phyloP scores from a whole-genome alignment of 2,888 invertebrate genomes.

The Zygogramma bicolorata region DNA sequence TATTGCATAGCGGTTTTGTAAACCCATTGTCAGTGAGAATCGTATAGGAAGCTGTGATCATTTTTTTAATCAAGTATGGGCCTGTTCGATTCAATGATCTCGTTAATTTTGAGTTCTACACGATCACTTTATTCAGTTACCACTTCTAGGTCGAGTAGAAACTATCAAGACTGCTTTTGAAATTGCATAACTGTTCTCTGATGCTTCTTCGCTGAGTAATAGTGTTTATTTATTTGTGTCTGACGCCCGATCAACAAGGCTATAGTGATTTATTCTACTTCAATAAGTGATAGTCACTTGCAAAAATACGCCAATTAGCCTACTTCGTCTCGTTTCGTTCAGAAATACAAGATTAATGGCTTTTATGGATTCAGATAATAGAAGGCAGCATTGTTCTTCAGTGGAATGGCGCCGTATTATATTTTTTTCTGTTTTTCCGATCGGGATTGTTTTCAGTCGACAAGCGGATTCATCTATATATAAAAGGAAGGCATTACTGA shows the following conservation, averaged over 20 bases:
- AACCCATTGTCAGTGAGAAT: no score
- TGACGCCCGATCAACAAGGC: background rate
- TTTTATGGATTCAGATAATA: constrained; percentile 36
- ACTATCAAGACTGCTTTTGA: no score
- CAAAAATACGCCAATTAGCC: constrained; percentile 40
- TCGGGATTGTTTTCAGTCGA: constrained; percentile 5
- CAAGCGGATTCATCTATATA: background rate
- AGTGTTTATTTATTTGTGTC: background rate
- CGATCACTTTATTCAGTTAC: no score
- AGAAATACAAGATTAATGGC: constrained; percentile 37
- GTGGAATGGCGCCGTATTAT: constrained; percentile 4
- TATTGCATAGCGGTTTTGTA: no score
- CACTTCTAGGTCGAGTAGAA: no score
- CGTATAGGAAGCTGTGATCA: no score
- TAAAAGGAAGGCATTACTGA: background rate
- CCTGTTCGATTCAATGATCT: no score
- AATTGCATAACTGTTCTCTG: background rate
- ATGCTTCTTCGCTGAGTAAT: background rate
- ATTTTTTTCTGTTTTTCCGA: no score
- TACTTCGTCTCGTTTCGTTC: constrained; percentile 37
- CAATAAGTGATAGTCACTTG: constrained; percentile 17
- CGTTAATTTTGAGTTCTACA: no score
- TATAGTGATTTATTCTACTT: background rate
- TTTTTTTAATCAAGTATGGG: no score
- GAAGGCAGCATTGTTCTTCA: constrained; percentile 33